Percentiles rank a stretch among this genome's conserved stretches.
These are phyloP conservation scores for Bombus pyrosoma DNA, from an alignment of 1,140 invertebrate genomes.

Conservation along the genomic window DNA sequence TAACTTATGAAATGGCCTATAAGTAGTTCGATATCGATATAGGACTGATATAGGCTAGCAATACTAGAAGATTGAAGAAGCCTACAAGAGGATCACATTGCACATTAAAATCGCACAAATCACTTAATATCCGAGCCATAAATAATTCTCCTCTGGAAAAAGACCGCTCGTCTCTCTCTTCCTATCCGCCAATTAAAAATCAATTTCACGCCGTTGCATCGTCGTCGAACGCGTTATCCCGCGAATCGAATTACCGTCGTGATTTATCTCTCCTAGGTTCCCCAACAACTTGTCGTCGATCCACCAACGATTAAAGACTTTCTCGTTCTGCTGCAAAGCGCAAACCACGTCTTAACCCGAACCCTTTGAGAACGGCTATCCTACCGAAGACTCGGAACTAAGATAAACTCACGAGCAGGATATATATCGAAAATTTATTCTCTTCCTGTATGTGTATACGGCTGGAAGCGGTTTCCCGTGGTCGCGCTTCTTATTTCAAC, in stretches of 20 bases:
- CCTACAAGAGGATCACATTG: too few species aligned
- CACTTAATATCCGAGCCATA: neutral
- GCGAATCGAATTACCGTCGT: constrained; percentile 1
- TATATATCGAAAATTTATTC: constrained; percentile 25
- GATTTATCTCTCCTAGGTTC: neutral
- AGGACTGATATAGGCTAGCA: too few species aligned
- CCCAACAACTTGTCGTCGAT: neutral
- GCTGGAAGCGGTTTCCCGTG: constrained; percentile 1
- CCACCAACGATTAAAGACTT: constrained; percentile 11
- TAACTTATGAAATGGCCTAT: too few species aligned
- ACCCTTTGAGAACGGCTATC: neutral
- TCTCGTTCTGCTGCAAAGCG: neutral
- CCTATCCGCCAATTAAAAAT: neutral
- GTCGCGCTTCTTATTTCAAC: constrained; percentile 17
- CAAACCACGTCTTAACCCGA: neutral
- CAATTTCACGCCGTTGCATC: constrained; percentile 9
- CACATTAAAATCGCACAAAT: neutral
- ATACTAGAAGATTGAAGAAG: too few species aligned
- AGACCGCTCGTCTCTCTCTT: neutral
- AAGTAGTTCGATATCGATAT: too few species aligned
- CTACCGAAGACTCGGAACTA: too few species aligned
- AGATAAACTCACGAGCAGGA: neutral
- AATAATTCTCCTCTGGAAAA: neutral
- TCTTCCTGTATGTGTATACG: neutral
- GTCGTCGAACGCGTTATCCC: neutral